Percentiles rank a stretch among this genome's conserved stretches.
These are phyloP conservation scores for Xylophagus ater DNA, from an alignment of 2,888 invertebrate genomes.

Conservation along the genomic window DNA sequence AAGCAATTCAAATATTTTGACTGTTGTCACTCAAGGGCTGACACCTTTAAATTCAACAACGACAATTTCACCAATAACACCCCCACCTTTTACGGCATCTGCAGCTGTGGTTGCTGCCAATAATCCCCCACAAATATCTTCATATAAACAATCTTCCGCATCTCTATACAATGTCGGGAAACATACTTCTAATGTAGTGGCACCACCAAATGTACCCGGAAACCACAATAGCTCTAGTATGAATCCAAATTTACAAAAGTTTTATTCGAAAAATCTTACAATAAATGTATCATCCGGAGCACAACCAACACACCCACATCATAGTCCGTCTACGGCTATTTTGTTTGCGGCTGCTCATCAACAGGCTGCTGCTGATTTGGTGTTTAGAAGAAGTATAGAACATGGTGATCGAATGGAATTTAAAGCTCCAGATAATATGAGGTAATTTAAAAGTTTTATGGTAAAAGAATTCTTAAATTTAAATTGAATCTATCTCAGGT, in stretches of 20 bases:
- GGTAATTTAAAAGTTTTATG: constrained; percentile 8
- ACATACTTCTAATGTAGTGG: constrained; percentile 15
- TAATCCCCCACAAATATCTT: constrained; percentile 14
- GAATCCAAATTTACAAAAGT: constrained; percentile 12
- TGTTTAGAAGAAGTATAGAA: constrained; percentile 12
- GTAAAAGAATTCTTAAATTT: background rate
- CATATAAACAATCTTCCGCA: constrained; percentile 12
- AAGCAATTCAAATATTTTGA: constrained; percentile 28
- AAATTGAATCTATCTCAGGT: constrained; percentile 8
- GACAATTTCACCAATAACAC: constrained; percentile 38
- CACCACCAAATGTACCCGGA: constrained; percentile 25
- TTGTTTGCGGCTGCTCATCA: constrained; percentile 20
- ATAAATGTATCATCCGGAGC: constrained; percentile 13
- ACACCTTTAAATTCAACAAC: constrained; percentile 38
- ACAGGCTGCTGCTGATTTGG: constrained; percentile 8
- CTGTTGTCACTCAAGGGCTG: constrained; percentile 34
- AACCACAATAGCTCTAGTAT: constrained; percentile 21
- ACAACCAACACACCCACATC: constrained; percentile 5
- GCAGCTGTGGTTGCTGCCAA: constrained; percentile 13
- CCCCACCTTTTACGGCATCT: constrained; percentile 23
- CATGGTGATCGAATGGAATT: constrained; percentile 18
- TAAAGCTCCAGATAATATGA: constrained; percentile 19
- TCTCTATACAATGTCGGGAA: constrained; percentile 7
- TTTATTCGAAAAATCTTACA: constrained; percentile 16
- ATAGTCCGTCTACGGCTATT: constrained; percentile 17